Evolutionary conservation across 2,797 vertebrate species (phyloP), one percentile per base, ranked within the genome.

Genomic region (Anabacerthia variegaticeps): DNA sequence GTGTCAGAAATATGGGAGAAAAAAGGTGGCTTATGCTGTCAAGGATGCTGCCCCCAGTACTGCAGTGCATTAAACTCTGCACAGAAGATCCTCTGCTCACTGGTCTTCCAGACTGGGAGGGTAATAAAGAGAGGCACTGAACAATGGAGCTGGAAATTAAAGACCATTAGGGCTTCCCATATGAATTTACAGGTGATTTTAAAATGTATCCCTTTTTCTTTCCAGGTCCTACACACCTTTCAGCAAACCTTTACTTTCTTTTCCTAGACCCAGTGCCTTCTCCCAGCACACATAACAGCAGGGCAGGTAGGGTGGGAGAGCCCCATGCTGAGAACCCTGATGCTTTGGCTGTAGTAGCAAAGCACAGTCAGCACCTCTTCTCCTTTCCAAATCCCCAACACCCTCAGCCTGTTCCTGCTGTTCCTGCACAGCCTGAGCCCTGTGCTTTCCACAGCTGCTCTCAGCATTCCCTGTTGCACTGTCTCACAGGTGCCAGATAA

Each of bases 241-340:
- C 78, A 66, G 49, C 16, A 62, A 62, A 20, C 46, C 14, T 34
- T 55, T 27, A 6, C 22, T 37, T 7, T 27, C n/a, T 34, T 41
- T 26, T 49, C 14, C 19, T 10, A 43, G 9, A 21, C 20, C 49
- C 43, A 41, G 44, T 3, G 18, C 63, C 23, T 14, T n/a, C 48
- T 81, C 14, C 44, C 28, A 11, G 7, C 19, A 43, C 72, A 34
- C 4, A 4, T 0, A 46, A 61, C 71, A 88, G 68, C 37, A 43
- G 43, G 46, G 32, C 23, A 66, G 77, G 62, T 10, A 18, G 65
- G 9, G 5, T 22, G 34, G 61, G 62, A 56, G 17, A 54, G 5
- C 20, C 39, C 44, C 52, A 32, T 7, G 3, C 1, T 14, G 49
- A 75, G 37, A 62, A 6, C 21, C 36, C 20, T 0, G 0, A 19